Percentiles rank a stretch among this genome's conserved stretches.
Conservation (phyloP, 2,113 vertebrate genomes). For the Ariopsis seemanni region DNA sequence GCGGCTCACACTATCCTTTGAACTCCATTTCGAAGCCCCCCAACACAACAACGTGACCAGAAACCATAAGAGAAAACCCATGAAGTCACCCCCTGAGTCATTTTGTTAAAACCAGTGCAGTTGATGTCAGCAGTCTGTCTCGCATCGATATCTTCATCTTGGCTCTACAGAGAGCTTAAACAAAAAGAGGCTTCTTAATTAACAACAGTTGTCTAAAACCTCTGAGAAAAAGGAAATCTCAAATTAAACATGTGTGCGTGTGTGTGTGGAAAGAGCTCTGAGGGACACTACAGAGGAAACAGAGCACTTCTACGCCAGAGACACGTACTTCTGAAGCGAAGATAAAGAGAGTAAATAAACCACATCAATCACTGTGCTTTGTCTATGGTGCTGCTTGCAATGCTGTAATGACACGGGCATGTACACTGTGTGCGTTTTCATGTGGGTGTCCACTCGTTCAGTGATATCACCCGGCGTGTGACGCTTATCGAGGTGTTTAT, state of each 20-base stretch:
- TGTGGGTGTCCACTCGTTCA: conserved; percentile 36
- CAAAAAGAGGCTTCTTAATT: conserved; percentile 74
- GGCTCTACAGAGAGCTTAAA: conserved; percentile 66
- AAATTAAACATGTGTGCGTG: conserved; percentile 72
- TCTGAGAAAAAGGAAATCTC: conserved; percentile 69
- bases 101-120: conserved; percentile 16
- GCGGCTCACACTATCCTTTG: conserved; percentile 21
- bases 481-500: conserved; percentile 58
- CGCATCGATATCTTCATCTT: conserved; percentile 61
- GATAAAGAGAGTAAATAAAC: conserved; percentile 51
- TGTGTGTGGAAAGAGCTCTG: conserved; percentile 62
- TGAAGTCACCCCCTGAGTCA: conserved; percentile 61
- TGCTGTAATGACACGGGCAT: conserved; percentile 31
- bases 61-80: conserved; percentile 71
- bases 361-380: conserved; percentile 52
- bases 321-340: conserved; percentile 64
- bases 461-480: conserved; percentile 38
- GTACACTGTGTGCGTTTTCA: conserved; percentile 16
- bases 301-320: conserved; percentile 59
- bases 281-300: conserved; percentile 61
- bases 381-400: conserved; percentile 52
- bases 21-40: background rate
- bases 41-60: conserved; percentile 53
- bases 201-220: conserved; percentile 68
- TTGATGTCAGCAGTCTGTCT: conserved; percentile 49